Evolutionary conservation across 2,888 invertebrate species (phyloP).

Genomic region (Hecatera dysodea): DNA sequence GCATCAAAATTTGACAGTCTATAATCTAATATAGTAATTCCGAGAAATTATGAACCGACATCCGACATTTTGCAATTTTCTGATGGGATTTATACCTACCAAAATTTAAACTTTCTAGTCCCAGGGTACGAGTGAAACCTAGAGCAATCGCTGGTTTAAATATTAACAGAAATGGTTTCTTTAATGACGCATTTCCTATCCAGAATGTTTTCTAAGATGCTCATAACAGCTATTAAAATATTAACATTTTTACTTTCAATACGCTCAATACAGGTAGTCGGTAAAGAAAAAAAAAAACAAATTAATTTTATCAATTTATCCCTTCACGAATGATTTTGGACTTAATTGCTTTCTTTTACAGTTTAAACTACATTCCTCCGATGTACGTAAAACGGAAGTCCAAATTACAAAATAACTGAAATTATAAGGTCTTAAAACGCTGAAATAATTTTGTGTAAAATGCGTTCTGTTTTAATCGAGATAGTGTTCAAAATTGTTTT

Average conservation of each 20-base stretch:
- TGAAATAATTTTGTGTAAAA: conserved; percentile 62
- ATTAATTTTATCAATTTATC: conserved; percentile 36
- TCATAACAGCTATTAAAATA: conserved; percentile 37
- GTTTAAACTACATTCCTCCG: conserved; percentile 54
- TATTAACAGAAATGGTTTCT: neutral
- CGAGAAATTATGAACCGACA: too few relatives aligned
- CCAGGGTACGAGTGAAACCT: neutral
- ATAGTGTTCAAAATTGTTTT: conserved; percentile 75
- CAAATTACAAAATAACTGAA: conserved; percentile 68
- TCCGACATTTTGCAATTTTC: too few relatives aligned
- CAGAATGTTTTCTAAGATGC: neutral
- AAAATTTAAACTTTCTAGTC: neutral
- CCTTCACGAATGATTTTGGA: conserved; percentile 49
- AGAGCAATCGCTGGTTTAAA: neutral
- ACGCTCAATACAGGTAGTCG: conserved; percentile 51
- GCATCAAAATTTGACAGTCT: too few relatives aligned
- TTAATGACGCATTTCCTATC: conserved; percentile 21
- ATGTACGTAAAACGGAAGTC: conserved; percentile 73
- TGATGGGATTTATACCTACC: too few relatives aligned
- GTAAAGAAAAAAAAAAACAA: conserved; percentile 18
- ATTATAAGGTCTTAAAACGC: conserved; percentile 39
- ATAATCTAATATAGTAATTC: too few relatives aligned
- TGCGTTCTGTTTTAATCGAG: conserved; percentile 68
- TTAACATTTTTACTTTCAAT: conserved; percentile 38
- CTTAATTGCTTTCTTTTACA: conserved; percentile 57